A percentile compares a stretch with the other conserved stretches of the same genome.
phyloP scores from a whole-genome alignment of 1,140 invertebrate genomes.

The Apis laboriosa region DNA sequence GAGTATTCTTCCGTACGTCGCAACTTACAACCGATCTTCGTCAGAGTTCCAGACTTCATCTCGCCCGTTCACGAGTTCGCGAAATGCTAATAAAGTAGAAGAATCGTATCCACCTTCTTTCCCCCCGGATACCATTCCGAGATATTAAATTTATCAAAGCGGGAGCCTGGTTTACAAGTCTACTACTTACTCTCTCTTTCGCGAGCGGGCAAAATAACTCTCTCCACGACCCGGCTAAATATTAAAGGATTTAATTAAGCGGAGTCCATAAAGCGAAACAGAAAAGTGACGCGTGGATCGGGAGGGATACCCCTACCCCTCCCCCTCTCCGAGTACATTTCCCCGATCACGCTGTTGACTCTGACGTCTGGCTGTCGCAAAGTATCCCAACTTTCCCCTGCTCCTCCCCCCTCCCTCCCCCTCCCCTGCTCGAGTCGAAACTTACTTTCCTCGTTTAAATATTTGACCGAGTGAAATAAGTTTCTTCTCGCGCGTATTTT shows the following conservation, averaged over 20 bases:
- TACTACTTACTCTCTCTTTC: too few relatives aligned
- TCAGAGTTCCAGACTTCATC: background rate
- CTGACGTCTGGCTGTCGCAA: conserved; percentile 44
- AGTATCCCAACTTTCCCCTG: conserved; percentile 43
- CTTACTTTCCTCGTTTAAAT: conserved; percentile 61
- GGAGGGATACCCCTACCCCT: background rate
- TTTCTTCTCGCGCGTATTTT: conserved; percentile 39
- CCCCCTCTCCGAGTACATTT: conserved; percentile 15
- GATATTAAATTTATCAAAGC: background rate
- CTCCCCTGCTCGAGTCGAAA: background rate
- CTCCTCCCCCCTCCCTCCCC: too few relatives aligned
- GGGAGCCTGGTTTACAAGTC: background rate
- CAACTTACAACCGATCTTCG: background rate
- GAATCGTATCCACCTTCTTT: too few relatives aligned
- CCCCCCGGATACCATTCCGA: background rate
- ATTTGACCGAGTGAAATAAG: conserved; percentile 63
- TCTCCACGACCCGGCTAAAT: background rate
- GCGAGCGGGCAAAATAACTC: background rate
- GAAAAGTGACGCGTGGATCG: conserved; percentile 36
- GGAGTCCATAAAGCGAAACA: background rate
- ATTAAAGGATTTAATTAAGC: conserved; percentile 38
- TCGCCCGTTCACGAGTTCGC: background rate
- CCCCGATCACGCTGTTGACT: conserved; percentile 37
- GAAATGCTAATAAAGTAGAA: background rate
- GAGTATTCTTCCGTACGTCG: too few relatives aligned